Conservation (phyloP, 1,140 invertebrate genomes). For the Eufriesea mexicana region DNA sequence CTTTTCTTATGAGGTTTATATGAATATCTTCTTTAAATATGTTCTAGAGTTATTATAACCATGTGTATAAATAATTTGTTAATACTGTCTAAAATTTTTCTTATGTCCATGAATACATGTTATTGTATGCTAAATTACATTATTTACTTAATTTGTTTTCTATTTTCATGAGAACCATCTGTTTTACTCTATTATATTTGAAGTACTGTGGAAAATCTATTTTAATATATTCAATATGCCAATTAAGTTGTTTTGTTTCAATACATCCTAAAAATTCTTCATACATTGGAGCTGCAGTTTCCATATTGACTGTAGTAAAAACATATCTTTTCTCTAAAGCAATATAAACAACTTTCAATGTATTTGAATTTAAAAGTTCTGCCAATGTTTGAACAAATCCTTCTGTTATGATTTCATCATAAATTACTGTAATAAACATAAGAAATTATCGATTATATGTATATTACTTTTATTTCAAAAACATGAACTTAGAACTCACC, state of each 20-base stretch:
- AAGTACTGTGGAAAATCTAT: conserved; percentile 92
- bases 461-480: neutral
- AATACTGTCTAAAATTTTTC: conserved; percentile 5
- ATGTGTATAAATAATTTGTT: neutral
- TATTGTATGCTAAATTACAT: conserved; percentile 11
- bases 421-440: conserved; percentile 87
- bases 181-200: conserved; percentile 89
- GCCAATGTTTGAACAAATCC: conserved; percentile 90
- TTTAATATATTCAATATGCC: conserved; percentile 85
- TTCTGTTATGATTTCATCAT: conserved; percentile 92
- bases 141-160: conserved; percentile 54
- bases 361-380: conserved; percentile 85
- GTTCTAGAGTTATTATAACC: neutral
- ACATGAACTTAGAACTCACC: conserved; percentile 82
- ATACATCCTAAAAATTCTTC: conserved; percentile 89
- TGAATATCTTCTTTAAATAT: neutral
- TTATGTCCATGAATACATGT: conserved; percentile 12
- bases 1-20: neutral
- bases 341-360: conserved; percentile 87
- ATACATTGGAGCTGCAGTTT: conserved; percentile 91
- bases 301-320: conserved; percentile 90
- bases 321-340: conserved; percentile 94
- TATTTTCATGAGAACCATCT: conserved; percentile 90
- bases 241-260: conserved; percentile 80
- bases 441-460: conserved; percentile 45